These are phyloP conservation scores for Artibeus lituratus DNA, from an alignment of 2,797 vertebrate genomes.

Conservation along the genomic window DNA sequence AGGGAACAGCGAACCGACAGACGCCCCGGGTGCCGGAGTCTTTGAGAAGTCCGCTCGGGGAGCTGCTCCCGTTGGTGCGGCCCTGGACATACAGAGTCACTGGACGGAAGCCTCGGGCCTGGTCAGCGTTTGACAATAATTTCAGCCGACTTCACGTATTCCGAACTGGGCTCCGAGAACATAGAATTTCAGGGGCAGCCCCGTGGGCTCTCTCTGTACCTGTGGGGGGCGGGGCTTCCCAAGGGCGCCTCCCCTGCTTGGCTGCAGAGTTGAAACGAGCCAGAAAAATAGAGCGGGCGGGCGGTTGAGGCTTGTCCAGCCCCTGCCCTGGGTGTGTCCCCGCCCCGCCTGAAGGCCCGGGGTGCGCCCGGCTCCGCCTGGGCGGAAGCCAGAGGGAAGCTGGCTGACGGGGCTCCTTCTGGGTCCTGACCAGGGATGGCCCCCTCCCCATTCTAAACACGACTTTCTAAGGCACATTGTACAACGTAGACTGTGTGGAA, in stretches of 20 bases:
- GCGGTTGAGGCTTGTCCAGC: neutral
- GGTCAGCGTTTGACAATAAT: neutral
- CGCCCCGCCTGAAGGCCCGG: accelerated
- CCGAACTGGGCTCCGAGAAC: accelerated
- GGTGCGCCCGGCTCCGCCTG: too few species aligned
- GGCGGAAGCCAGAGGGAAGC: neutral
- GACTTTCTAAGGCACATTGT: neutral
- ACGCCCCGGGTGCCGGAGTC: neutral
- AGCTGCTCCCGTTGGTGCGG: accelerated
- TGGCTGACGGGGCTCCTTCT: neutral
- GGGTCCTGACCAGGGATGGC: neutral
- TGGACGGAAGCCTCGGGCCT: neutral
- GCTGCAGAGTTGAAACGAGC: neutral
- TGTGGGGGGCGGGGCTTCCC: neutral
- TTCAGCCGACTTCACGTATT: neutral
- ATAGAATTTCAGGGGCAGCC: too few species aligned
- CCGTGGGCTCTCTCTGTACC: neutral
- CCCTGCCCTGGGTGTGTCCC: neutral
- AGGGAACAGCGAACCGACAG: accelerated
- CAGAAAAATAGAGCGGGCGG: neutral
- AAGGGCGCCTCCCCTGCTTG: neutral
- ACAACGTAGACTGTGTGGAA: neutral
- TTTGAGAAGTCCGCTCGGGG: neutral
- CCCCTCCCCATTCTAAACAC: neutral
- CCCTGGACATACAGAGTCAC: neutral